Evolutionary conservation across 2,888 invertebrate genomes (phyloP).

Genomic region (Ormyrus labotus): DNA sequence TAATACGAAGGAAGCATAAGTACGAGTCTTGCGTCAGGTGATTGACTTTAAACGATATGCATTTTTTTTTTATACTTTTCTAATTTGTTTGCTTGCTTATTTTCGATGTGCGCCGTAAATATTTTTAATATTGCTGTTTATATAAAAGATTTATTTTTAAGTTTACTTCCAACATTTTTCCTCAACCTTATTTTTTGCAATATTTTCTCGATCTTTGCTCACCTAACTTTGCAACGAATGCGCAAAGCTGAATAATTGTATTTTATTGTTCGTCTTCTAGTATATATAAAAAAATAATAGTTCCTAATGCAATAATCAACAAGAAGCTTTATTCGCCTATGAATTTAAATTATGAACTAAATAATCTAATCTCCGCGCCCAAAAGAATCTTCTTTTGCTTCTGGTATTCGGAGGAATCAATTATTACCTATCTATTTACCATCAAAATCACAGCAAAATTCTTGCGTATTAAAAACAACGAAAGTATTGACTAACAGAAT

Average conservation of each 20-base stretch:
- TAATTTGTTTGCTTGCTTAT: conserved; percentile 35
- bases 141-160: not conserved
- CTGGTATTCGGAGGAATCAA: conserved; percentile 7
- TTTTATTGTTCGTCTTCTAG: not conserved
- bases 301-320: conserved; percentile 29
- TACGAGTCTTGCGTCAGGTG: conserved; percentile 58
- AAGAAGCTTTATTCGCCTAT: conserved; percentile 3
- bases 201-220: not conserved
- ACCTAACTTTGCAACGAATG: no score
- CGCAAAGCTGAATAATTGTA: conserved; percentile 8
- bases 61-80: conserved; percentile 17
- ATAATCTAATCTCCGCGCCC: not conserved
- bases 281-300: conserved; percentile 8
- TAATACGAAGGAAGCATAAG: conserved; percentile 63
- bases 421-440: conserved; percentile 9
- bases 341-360: conserved; percentile 14
- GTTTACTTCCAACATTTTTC: conserved; percentile 31
- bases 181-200: conserved; percentile 6
- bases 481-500: conserved; percentile 35
- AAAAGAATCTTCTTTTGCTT: conserved; percentile 8
- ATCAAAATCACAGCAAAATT: conserved; percentile 52
- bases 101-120: conserved; percentile 59
- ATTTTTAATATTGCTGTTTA: conserved; percentile 1
- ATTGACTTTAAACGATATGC: conserved; percentile 27
- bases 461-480: conserved; percentile 26